These are phyloP conservation scores for Perizoma affinitatum DNA, from an alignment of 2,888 invertebrate genomes.

Conservation along the genomic window DNA sequence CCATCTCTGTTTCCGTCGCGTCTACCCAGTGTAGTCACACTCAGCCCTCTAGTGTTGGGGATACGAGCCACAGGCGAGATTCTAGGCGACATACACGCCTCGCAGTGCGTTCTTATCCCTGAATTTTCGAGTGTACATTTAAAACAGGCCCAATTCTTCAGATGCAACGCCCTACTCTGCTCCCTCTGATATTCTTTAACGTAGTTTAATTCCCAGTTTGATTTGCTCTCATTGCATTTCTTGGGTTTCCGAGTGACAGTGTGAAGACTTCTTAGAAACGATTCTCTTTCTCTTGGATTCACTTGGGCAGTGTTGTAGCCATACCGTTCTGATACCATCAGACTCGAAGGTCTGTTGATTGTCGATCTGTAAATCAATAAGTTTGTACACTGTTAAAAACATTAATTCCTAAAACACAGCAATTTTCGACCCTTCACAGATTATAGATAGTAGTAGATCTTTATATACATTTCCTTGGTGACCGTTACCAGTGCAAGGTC, in stretches of 20 bases:
- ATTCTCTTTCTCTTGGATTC: conserved; percentile 71
- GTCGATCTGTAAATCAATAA: conserved; percentile 48
- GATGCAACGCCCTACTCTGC: conserved; percentile 69
- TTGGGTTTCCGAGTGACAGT: conserved; percentile 78
- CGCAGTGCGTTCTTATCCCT: conserved; percentile 86
- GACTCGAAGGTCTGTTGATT: conserved; percentile 84
- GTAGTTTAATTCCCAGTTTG: conserved; percentile 79
- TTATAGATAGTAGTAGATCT: too few species aligned
- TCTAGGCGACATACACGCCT: conserved; percentile 89
- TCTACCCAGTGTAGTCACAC: conserved; percentile 76
- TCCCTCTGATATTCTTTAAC: conserved; percentile 77
- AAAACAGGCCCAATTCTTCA: conserved; percentile 87
- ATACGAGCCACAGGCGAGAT: conserved; percentile 68
- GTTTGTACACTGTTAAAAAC: too few species aligned
- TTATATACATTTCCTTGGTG: too few species aligned
- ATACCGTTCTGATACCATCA: conserved; percentile 83
- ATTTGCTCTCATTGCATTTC: conserved; percentile 73
- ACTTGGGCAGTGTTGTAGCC: conserved; percentile 56
- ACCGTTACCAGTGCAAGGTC: too few species aligned
- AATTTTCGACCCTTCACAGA: too few species aligned
- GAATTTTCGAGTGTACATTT: conserved; percentile 91
- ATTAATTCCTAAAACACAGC: too few species aligned
- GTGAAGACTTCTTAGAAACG: conserved; percentile 73
- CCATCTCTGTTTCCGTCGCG: conserved; percentile 74
- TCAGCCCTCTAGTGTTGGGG: conserved; percentile 71